These are phyloP conservation scores for Notechis scutatus DNA, from an alignment of 2,113 vertebrate species.

Conservation along the genomic window DNA sequence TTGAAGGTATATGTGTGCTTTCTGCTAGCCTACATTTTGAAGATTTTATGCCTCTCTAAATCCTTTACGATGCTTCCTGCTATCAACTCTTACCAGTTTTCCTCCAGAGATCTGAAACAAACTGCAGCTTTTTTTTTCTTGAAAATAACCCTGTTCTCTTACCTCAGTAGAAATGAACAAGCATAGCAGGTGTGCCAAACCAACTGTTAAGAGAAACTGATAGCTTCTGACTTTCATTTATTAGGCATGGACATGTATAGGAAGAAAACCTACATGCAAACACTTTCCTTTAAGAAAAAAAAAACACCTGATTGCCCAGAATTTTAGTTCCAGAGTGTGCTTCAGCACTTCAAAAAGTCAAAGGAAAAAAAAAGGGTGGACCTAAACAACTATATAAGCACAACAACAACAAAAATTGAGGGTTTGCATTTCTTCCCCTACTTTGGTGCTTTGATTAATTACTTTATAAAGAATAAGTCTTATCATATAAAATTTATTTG, in stretches of 20 bases:
- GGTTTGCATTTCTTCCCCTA: not conserved
- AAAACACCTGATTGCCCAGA: not conserved
- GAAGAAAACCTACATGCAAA: not conserved
- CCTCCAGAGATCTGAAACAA: not conserved
- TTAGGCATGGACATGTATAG: not conserved
- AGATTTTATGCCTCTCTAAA: not conserved
- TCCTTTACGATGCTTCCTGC: not conserved
- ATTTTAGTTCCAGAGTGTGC: not conserved
- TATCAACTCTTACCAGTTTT: not conserved
- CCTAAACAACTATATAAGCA: not conserved
- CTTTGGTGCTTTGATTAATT: not conserved
- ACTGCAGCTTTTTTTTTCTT: not conserved
- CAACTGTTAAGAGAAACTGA: not conserved
- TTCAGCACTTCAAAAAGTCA: not conserved
- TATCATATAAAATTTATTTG: not conserved
- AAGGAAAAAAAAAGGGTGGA: not conserved
- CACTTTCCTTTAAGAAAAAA: not conserved
- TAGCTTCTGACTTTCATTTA: not conserved
- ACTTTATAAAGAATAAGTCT: not conserved
- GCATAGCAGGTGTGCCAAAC: not conserved
- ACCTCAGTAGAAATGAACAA: not conserved
- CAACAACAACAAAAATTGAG: not conserved
- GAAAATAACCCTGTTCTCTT: not conserved
- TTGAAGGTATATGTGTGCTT: not conserved
- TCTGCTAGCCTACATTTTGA: not conserved